Percentiles rank a stretch among this genome's conserved stretches.
These are phyloP conservation scores for Bovichtus diacanthus DNA, from an alignment of 2,797 vertebrate genomes.

Conservation along the genomic window DNA sequence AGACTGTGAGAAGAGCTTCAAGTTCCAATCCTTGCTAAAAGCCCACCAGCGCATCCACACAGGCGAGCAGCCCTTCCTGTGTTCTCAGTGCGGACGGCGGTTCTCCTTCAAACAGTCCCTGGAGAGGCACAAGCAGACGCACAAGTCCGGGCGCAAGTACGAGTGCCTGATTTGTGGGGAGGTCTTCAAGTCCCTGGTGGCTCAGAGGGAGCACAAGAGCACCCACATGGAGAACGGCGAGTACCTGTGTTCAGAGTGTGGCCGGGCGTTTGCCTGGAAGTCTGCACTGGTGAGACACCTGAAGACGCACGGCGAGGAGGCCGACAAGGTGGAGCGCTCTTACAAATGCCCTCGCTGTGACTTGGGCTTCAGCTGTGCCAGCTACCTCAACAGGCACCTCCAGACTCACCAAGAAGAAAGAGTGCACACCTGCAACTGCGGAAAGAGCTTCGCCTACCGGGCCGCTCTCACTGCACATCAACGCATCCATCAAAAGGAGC, in stretches of 20 bases:
- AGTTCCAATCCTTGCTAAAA: slow-evolving; percentile 78
- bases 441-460: slow-evolving; percentile 81
- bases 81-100: slow-evolving; percentile 78
- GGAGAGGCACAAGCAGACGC: slow-evolving; percentile 83
- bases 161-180: slow-evolving; percentile 80
- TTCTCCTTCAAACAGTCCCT: slow-evolving; percentile 86
- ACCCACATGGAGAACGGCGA: slow-evolving; percentile 72
- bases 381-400: slow-evolving; percentile 71
- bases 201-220: slow-evolving; percentile 62
- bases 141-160: slow-evolving; percentile 73
- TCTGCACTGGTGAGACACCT: slow-evolving; percentile 79
- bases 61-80: slow-evolving; percentile 82
- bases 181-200: slow-evolving; percentile 74
- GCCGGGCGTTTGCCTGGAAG: slow-evolving; percentile 77
- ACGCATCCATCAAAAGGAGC: slow-evolving; percentile 76
- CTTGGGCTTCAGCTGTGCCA: slow-evolving; percentile 64
- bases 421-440: slow-evolving; percentile 77
- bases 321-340: background rate
- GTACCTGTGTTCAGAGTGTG: slow-evolving; percentile 75
- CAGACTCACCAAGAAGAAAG: slow-evolving; percentile 72
- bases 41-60: slow-evolving; percentile 84
- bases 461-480: slow-evolving; percentile 81
- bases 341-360: slow-evolving; percentile 73
- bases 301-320: slow-evolving; percentile 65
- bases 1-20: slow-evolving; percentile 83